These are phyloP conservation scores for Sterrhoptilus dennistouni DNA, from an alignment of 2,113 vertebrate genomes.

Conservation along the genomic window DNA sequence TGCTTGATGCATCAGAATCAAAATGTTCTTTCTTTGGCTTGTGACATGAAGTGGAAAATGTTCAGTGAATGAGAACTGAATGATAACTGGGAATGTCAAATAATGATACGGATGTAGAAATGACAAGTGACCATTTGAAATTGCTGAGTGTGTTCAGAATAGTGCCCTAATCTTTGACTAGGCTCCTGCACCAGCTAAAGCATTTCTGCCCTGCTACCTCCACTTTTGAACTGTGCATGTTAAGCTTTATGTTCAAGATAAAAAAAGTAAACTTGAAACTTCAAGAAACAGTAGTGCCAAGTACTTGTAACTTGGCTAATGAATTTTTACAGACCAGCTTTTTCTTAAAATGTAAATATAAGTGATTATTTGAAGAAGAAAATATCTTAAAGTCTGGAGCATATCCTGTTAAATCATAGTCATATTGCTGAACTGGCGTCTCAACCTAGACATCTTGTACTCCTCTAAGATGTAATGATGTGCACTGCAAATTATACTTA, in stretches of 20 bases:
- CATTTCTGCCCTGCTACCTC: conserved; percentile 45
- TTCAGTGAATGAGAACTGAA: background rate
- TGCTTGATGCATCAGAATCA: background rate
- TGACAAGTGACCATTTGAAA: background rate
- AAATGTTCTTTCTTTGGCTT: background rate
- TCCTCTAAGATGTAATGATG: background rate
- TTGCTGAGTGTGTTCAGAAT: background rate
- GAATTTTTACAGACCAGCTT: background rate
- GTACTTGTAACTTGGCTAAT: background rate
- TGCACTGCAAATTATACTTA: background rate
- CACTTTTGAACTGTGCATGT: conserved; percentile 2
- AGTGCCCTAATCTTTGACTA: background rate
- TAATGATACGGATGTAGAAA: background rate
- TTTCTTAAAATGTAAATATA: background rate
- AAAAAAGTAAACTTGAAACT: background rate
- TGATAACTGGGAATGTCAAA: background rate
- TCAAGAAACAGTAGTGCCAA: background rate
- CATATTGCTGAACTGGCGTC: background rate
- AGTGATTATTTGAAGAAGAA: background rate
- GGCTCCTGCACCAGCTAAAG: conserved; percentile 3
- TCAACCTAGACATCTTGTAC: background rate
- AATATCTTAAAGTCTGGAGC: background rate
- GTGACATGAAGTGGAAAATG: background rate
- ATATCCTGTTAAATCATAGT: background rate
- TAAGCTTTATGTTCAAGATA: background rate